Base-by-base conservation (phyloP, 2,888 invertebrate species). In the Lasioglossum calceatum region DNA sequence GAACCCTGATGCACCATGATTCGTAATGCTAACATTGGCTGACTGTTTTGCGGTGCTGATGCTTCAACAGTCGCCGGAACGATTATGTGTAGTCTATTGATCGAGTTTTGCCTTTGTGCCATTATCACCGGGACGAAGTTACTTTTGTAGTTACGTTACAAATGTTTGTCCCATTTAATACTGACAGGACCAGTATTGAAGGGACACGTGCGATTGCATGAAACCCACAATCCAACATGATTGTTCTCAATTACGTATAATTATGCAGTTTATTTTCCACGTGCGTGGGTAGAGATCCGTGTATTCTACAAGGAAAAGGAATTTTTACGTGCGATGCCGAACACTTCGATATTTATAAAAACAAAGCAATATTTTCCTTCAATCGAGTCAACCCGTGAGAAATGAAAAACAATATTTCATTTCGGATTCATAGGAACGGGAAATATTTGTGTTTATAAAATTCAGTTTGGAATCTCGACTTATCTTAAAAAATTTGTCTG, bases 11-110 rank as follows among this genome's bases (percentile, higher is more conserved):
- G 79, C 39, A 19, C 58, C n/a, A 50, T 79, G 80, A 85, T 80
- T 85, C 77, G 80, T 77, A 54, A 77, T 77, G 72, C 27, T 36
- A 36, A 79, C n/a, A 73, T 64, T 70, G 80, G 73, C 58, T 58
- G 64, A 85, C 79, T 44, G 67, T 75, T 73, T 44, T 85, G 39
- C 36, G 39, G 39, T n/a, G 70, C 14, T n/a, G 10, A 42, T 8
- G 54, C 23, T 32, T 67, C 19, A 67, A 67, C 67, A 39, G 36
- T 19, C 23, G 39, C 10, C 23, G 10, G 39, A 7, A 23, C 2
- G 70, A 23, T 39, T 70, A 67, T 27, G 39, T 23, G 19, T 70
- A 39, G 16, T 10, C 36, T 39, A 39, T 70, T 67, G 36, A 70
- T 39, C 39, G 23, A 39, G 39, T 23, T 10, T 39, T 39, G 10